Percentiles rank a stretch among this genome's conserved stretches.
phyloP scores from a whole-genome alignment of 1,140 invertebrate species.

The Drosophila kurseongensis region DNA sequence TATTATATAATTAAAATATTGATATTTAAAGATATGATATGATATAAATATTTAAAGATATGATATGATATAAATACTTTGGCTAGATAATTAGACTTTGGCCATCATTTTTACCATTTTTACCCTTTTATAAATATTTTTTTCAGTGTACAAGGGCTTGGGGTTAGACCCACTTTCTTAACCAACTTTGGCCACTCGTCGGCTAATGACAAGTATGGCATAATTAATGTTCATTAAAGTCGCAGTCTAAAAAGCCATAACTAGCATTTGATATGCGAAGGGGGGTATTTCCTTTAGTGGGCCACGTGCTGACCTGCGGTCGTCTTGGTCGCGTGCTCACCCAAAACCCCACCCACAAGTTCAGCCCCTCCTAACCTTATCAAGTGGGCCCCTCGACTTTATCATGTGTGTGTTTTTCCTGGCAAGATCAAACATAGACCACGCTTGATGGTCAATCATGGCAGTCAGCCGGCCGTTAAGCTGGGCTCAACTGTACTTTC shows the following conservation, averaged over 20 bases:
- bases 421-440: conserved; percentile 12
- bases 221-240: conserved; percentile 72
- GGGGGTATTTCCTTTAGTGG: not conserved
- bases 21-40: too few relatives aligned
- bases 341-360: conserved; percentile 10
- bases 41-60: too few relatives aligned
- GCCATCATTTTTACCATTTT: too few relatives aligned
- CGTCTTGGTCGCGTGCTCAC: conserved; percentile 49
- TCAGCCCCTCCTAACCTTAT: not conserved
- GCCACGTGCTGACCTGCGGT: conserved; percentile 40
- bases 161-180: conserved; percentile 28
- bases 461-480: conserved; percentile 71
- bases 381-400: not conserved
- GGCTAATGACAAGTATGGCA: conserved; percentile 55
- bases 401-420: not conserved
- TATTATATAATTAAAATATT: too few relatives aligned
- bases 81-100: too few relatives aligned
- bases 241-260: conserved; percentile 27
- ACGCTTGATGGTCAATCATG: conserved; percentile 59
- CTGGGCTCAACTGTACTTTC: conserved; percentile 63
- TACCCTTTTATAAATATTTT: not conserved
- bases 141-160: not conserved
- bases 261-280: conserved; percentile 5
- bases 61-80: too few relatives aligned
- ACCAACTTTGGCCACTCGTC: not conserved